Base-by-base conservation (phyloP, 2,888 invertebrate genomes). In the Tetropium fuscum region DNA sequence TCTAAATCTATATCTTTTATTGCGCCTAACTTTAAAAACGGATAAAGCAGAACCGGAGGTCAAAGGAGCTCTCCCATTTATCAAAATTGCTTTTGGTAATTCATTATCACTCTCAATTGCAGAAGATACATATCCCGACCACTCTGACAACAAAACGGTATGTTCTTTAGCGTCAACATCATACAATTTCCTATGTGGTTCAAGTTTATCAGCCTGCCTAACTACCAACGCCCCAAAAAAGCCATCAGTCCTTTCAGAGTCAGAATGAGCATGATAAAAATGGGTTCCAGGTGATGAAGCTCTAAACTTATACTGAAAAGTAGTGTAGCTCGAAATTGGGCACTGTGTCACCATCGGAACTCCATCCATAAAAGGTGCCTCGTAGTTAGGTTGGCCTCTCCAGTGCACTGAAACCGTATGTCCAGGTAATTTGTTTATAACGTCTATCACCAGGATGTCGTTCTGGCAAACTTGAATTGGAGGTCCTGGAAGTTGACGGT, bases 271-370 rank as follows among this genome's bases (percentile, higher is more conserved):
- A 65, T 91, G 91, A 82, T 90, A 92, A 69, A 90, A 87, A 79
- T 88, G 90, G 0, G 90, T 91, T 11, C 92, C 92, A 1, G 89
- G 84, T 0, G 85, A 78, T 0, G 87, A 85, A 0, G 90, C 91
- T 36, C 87, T 83, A 73, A 91, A 91, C 60, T 88, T 87, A 73
- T 92, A 92, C 73, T 89, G 88, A 73, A 89, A 92, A 0, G 85
- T 87, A 1, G 88, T 86, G 60, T 87, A 88, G 71, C 88, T 88
- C 0, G 84, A 80, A 65, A 92, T 89, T 0, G 91, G 90, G 69
- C 91, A 92, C 74, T 92, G 92, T 0, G 91, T 90, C n/a, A 92
- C 83, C 85, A 90, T 86, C 0, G 91, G 89, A 2, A 88, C 89
- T 1, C 92, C 92, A 68, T 92, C 92, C 90, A 91, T 91, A 71